Evolutionary conservation across 2,113 vertebrate genomes (phyloP), one percentile per base, ranked within the genome.

Genomic region (Poecilia latipinna): DNA sequence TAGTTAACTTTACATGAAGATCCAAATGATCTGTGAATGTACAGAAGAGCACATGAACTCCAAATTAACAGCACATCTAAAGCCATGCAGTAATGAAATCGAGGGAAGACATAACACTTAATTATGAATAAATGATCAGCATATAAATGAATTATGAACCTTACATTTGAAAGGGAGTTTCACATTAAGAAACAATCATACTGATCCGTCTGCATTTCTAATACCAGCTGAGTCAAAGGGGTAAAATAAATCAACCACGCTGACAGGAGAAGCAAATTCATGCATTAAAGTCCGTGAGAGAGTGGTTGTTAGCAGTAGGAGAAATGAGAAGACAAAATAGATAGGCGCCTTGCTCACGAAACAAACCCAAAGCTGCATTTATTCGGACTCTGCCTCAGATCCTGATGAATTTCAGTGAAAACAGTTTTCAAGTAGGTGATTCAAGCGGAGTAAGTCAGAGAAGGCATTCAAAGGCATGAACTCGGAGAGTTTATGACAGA

Each of bases 141-240:
- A 32, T 54, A 57, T 65, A 24, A 65, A 65, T 37, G 35, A 74
- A 37, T 37, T 4, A 57, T 65, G n/a, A 57, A 65, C 24, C 62
- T 29, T 65, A 57, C 33, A 32, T 74, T 51, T 65, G 51, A 65
- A 51, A 65, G 54, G 51, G 31, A 73, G 42, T 54, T 74, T 54
- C 63, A 74, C 15, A 57, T 65, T 37, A 72, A 84, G n/a, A 74
- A 62, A 77, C 29, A 78, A 74, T 77, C 61, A n/a, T n/a, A 62
- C 17, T 33, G 65, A 80, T 69, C 63, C 35, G 31, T 44, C 32
- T 24, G 68, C 61, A 66, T 66, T 54, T 71, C 35, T 54, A 79
- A 39, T 24, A 51, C 71, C 64, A 69, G 32, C 35, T 37, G 29
- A 72, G 48, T 37, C 15, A 29, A 37, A 75, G 4, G 1, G 0